phyloP scores from a whole-genome alignment of 2,888 invertebrate species.

The Archaeoteleia sp. region DNA sequence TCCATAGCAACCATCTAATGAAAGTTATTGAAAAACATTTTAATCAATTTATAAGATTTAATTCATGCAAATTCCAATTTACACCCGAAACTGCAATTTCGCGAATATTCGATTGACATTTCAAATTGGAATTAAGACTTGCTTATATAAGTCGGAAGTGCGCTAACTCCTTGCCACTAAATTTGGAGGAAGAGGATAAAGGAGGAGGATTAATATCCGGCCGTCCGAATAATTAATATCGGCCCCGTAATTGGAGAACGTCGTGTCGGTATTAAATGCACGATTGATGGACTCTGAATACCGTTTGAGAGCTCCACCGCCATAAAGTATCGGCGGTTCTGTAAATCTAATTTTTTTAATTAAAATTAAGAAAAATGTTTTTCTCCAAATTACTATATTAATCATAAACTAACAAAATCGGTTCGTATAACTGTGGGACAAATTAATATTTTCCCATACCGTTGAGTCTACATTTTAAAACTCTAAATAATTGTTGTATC shows the following conservation, averaged over 20 bases:
- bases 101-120: not conserved
- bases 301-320: constrained; percentile 9
- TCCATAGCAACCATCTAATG: too few species aligned
- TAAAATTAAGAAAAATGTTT: too few species aligned
- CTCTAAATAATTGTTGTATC: too few species aligned
- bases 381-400: too few species aligned
- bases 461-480: too few species aligned
- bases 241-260: constrained; percentile 31
- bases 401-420: not conserved
- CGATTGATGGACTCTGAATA: constrained; percentile 32
- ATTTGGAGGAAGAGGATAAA: constrained; percentile 22
- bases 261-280: constrained; percentile 30
- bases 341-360: constrained; percentile 21
- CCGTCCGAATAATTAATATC: constrained; percentile 36
- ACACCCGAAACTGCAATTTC: not conserved
- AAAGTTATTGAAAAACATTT: too few species aligned
- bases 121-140: constrained; percentile 13
- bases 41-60: too few species aligned
- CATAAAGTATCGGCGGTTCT: constrained; percentile 28
- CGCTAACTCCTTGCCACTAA: constrained; percentile 21
- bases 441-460: too few species aligned
- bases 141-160: constrained; percentile 28
- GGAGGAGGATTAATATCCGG: constrained; percentile 33
- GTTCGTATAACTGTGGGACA: too few species aligned
- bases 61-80: too few species aligned